Base-by-base conservation (phyloP, 2,888 invertebrate genomes). In the Himalopsyche kuldschensis region DNA sequence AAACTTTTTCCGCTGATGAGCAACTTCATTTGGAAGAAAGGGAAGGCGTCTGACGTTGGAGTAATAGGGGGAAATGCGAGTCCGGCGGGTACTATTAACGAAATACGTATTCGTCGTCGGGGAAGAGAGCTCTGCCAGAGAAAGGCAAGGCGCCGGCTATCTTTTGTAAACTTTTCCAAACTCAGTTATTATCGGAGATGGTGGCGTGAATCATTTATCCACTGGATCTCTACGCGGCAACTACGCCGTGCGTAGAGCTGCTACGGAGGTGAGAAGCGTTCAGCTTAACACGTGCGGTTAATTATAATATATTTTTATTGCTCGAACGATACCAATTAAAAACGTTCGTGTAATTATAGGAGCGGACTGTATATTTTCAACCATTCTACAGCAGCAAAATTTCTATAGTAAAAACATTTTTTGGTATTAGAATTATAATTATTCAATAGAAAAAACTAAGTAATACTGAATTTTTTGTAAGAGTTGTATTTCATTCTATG, bases 1-100 rank as follows among this genome's bases (percentile, higher is more conserved):
- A 69, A 69, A 69, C 69, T 69, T 69, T 69, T 69, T 69, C 69
- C 69, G 69, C 69, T 69, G 69, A 69, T 69, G 69, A 69, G 69
- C 69, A 69, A 69, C 69, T 69, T 69, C 69, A 69, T 69, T 69
- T 69, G 69, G 69, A 69, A 69, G 69, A 69, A 69, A 69, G 3
- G 69, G 69, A 69, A 69, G 69, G 69, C 10, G 69, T 69, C 30
- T 69, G 69, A 30, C 30, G 20, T 4, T 0, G 69, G 27, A 30
- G 30, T 11, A 27, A 4, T 63, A 8, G 27, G 63, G 63, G 63
- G 55, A 55, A 55, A 55, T 55, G 69, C 27, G 69, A 69, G 69
- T 69, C 69, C 69, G 11, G 69, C 27, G 69, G 69, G 69, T 69
- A 69, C 69, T 69, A 69, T 69, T 69, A 69, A 69, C 69, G 69